Base-by-base conservation (phyloP, 2,888 invertebrate species). In the Temnothorax unifasciatus region DNA sequence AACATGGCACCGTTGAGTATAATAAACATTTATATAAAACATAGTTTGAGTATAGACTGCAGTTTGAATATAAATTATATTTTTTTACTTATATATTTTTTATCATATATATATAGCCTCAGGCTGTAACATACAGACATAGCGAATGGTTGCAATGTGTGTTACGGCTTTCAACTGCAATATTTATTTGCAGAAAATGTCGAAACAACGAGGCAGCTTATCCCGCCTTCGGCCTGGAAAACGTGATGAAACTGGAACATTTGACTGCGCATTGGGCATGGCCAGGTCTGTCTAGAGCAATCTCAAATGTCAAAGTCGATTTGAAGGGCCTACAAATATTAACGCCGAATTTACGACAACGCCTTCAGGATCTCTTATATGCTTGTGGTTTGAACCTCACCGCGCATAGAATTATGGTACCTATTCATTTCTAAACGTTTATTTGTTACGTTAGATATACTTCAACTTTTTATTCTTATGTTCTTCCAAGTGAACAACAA, bases 191-290 rank as follows among this genome's bases (percentile, higher is more conserved):
- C 94, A 97, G 97, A 88, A 96, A 97, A 91, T 98, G 97, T 93
- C 96, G 97, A 93, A 95, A 96, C 92, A 97, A 97, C 93, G 96
- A 96, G 89, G 96, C 97, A 86, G 96, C 97, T n/a, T 98, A 97
- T 95, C 95, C 96, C 63, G 97, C 97, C 41, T 97, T 97, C 93
- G 96, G 97, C 94, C 95, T 98, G 89, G 96, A 97, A 90, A 96
- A 96, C 92, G 96, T 97, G 87, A 95, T 97, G 86, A 97, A 97
- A 93, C 95, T 97, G 68, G 97, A 97, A 91, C 96, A 96, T 90
- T 96, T 96, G 82, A 96, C 96, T 0, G 96, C 97, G 57, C 96
- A 96, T 91, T 96, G 96, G 92, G 96, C 96, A 86, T 97, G 97
- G 97, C 95, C 95, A 3, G 96, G 93, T 9, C 88, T 95, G 5